A percentile compares a stretch with the other conserved stretches of the same genome.
Evolutionary conservation across 53 echinoderm and acorn worm species (phyloP).

Genomic region (Henricia sp.): DNA sequence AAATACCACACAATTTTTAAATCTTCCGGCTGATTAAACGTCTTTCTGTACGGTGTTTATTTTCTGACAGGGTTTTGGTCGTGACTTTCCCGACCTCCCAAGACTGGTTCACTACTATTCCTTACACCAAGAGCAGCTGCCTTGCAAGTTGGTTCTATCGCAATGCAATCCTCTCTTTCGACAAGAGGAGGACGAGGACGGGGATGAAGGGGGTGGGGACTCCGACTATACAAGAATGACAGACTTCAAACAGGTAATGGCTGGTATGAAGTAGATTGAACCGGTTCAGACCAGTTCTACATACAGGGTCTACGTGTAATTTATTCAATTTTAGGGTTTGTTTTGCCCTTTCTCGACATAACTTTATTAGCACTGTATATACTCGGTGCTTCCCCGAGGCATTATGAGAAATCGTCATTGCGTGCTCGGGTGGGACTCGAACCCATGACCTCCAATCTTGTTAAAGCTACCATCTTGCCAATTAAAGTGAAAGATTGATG

Average conservation of each 20-base stretch:
- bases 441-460: conserved; percentile 4
- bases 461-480: too few relatives aligned
- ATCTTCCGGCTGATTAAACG: too few relatives aligned
- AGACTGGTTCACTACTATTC: conserved; percentile 95
- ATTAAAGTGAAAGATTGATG: background rate
- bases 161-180: conserved; percentile 89
- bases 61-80: conserved; percentile 87
- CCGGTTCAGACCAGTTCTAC: background rate
- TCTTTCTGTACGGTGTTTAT: too few relatives aligned
- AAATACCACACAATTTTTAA: too few relatives aligned
- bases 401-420: too few relatives aligned
- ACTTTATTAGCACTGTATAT: too few relatives aligned
- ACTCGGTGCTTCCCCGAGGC: too few relatives aligned
- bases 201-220: conserved; percentile 72
- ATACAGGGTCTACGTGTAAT: background rate
- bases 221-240: conserved; percentile 87
- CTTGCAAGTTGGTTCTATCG: conserved; percentile 86
- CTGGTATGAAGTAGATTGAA: conserved; percentile 57
- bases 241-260: conserved; percentile 72
- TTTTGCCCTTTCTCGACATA: too few relatives aligned
- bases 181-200: conserved; percentile 69
- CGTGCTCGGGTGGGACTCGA: too few relatives aligned
- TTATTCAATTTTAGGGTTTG: background rate
- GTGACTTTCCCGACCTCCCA: conserved; percentile 94
- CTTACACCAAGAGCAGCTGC: conserved; percentile 87